Conservation (phyloP, 2,113 vertebrate genomes). For the Lycaon pictus region DNA sequence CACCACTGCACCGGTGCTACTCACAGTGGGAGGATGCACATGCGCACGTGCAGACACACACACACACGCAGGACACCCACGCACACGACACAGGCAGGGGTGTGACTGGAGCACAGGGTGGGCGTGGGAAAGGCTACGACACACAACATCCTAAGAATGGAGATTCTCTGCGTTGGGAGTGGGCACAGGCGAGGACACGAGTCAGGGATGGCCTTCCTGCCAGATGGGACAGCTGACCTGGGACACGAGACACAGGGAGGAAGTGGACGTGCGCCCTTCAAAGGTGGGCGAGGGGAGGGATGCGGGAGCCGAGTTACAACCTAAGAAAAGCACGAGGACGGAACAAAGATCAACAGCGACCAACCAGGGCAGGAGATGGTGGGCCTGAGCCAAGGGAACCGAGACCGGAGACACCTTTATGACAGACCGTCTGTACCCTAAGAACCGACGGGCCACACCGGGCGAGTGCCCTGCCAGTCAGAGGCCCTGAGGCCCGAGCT, state of each 20-base stretch:
- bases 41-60: rapidly evolving
- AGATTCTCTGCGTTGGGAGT: neutral
- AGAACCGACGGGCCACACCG: rapidly evolving
- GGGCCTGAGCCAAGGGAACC: neutral
- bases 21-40: neutral
- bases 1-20: rapidly evolving
- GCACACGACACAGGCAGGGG: rapidly evolving
- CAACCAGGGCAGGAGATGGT: neutral
- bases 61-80: rapidly evolving
- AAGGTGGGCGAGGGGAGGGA: too few relatives aligned
- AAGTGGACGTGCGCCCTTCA: neutral
- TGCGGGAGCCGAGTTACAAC: too few relatives aligned
- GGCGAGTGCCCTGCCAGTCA: rapidly evolving
- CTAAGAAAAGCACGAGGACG: neutral
- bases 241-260: rapidly evolving
- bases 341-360: neutral
- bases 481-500: neutral
- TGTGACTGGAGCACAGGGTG: rapidly evolving
- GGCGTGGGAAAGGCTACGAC: neutral
- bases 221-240: neutral
- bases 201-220: neutral
- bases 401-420: too few relatives aligned
- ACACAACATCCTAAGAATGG: neutral
- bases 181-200: neutral
- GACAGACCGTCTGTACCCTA: rapidly evolving